Conservation (phyloP, 2,797 vertebrate genomes). For the Spinus pinus region DNA sequence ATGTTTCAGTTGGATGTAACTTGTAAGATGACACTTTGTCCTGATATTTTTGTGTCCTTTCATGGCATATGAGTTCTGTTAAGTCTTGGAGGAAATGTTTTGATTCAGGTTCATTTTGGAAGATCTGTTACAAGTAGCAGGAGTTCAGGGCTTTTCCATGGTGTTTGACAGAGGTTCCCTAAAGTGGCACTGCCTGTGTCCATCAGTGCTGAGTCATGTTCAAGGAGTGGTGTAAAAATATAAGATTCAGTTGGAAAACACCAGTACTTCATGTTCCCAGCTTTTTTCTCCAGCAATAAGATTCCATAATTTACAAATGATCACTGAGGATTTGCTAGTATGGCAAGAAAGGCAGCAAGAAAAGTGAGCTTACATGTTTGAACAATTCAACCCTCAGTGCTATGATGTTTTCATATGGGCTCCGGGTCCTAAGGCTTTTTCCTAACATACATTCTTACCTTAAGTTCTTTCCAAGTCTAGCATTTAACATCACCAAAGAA, state of each 20-base stretch:
- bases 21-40: accelerated
- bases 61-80: not conserved
- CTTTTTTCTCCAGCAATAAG: not conserved
- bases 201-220: not conserved
- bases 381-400: not conserved
- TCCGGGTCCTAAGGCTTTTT: not conserved
- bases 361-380: not conserved
- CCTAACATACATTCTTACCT: not conserved
- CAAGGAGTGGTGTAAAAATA: not conserved
- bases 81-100: not conserved
- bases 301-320: not conserved
- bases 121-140: not conserved
- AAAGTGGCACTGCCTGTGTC: not conserved
- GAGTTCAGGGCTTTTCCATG: not conserved
- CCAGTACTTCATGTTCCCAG: not conserved
- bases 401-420: not conserved
- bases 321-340: not conserved
- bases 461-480: not conserved
- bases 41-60: not conserved
- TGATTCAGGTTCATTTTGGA: not conserved
- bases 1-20: not conserved
- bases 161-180: not conserved
- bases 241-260: not conserved
- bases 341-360: not conserved
- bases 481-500: not conserved